phyloP scores from a whole-genome alignment of 2,113 vertebrate genomes.

The Sceloporus undulatus region DNA sequence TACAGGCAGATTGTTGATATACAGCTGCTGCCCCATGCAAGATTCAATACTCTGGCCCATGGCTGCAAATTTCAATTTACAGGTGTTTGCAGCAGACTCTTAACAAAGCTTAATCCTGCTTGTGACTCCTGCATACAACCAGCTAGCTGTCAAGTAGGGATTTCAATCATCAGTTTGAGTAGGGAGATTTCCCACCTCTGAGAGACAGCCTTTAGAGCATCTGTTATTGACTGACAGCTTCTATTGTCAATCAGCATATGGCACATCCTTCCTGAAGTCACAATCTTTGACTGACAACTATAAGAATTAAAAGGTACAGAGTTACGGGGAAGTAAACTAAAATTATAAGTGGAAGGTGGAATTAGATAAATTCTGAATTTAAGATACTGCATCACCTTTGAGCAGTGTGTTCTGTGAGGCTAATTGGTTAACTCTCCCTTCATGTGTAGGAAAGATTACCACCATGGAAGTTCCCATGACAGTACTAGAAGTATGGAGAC shows the following conservation, averaged over 20 bases:
- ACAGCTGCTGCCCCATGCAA: slow-evolving; percentile 10
- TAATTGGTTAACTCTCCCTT: neutral
- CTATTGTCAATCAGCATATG: neutral
- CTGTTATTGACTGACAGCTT: neutral
- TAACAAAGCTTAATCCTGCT: neutral
- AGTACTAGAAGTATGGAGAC: neutral
- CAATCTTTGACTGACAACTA: neutral
- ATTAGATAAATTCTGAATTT: neutral
- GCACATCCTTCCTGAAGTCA: too few species aligned
- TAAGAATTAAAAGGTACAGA: neutral
- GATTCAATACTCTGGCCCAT: neutral
- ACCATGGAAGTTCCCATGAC: neutral
- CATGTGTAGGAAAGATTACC: neutral
- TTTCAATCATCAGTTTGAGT: neutral
- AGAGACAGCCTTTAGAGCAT: neutral
- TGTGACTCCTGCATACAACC: neutral
- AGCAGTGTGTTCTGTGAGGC: too few species aligned
- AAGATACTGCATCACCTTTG: neutral
- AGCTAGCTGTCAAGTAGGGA: neutral
- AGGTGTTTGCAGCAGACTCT: neutral
- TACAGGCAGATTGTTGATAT: neutral
- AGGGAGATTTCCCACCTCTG: neutral
- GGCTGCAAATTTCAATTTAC: neutral
- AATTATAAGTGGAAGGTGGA: neutral
- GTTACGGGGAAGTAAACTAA: neutral